A percentile compares a stretch with the other conserved stretches of the same genome.
phyloP scores from a whole-genome alignment of 2,797 vertebrate genomes.

The Gymnocypris eckloni region DNA sequence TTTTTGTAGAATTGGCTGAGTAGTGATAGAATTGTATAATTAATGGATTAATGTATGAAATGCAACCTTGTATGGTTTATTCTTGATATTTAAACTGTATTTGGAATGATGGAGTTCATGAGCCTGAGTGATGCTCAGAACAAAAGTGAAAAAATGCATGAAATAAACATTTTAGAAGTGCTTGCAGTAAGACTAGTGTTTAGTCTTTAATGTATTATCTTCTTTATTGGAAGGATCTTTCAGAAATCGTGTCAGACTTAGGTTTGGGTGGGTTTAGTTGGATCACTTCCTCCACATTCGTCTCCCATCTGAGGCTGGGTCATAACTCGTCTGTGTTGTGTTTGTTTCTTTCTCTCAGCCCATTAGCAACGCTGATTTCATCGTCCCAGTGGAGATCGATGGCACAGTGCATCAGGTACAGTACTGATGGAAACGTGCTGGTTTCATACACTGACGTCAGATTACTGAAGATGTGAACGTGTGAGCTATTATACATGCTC shows the following conservation, averaged over 20 bases:
- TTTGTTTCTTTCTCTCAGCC: constrained; percentile 81
- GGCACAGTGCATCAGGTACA: constrained; percentile 97
- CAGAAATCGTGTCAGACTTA: not conserved
- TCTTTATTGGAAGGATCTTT: not conserved
- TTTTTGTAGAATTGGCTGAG: not conserved
- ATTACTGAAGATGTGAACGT: not conserved
- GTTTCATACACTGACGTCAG: not conserved
- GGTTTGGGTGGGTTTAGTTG: not conserved
- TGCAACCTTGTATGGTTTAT: not conserved
- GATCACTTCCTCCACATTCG: not conserved
- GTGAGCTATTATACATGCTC: not conserved
- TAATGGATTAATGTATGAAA: not conserved
- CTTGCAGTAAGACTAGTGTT: not conserved
- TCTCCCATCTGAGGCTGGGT: not conserved
- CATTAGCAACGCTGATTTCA: constrained; percentile 98
- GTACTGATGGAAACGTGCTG: constrained; percentile 42
- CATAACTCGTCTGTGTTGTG: not conserved
- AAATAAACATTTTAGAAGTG: not conserved
- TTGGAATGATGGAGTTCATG: not conserved
- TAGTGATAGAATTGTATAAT: not conserved
- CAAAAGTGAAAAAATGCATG: not conserved
- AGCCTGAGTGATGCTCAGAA: not conserved
- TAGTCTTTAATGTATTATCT: not conserved
- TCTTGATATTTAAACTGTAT: not conserved
- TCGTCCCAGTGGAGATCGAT: constrained; percentile 98